A percentile compares a stretch with the other conserved stretches of the same genome.
Evolutionary conservation across 1,140 invertebrate species (phyloP).

Genomic region (Pseudomyrmex sp.): DNA sequence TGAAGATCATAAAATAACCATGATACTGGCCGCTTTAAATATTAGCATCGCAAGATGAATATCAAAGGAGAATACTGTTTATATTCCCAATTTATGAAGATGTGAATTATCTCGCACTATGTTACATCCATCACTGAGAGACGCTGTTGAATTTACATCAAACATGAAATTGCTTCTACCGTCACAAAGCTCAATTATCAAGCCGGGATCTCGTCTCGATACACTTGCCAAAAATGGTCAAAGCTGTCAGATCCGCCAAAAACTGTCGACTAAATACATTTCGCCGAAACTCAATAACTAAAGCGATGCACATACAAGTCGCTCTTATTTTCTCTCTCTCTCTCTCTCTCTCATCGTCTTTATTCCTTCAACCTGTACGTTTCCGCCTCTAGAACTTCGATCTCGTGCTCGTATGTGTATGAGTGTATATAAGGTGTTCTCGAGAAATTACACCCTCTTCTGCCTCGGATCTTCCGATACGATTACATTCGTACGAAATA

Average conservation of each 20-base stretch:
- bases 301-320: slow-evolving; percentile 26
- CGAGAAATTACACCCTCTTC: neutral
- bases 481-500: neutral
- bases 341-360: slow-evolving; percentile 24
- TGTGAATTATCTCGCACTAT: neutral
- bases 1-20: slow-evolving; percentile 15
- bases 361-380: slow-evolving; percentile 57
- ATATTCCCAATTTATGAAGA: slow-evolving; percentile 18
- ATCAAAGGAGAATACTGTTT: slow-evolving; percentile 12
- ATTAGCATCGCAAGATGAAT: slow-evolving; percentile 16
- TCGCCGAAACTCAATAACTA: slow-evolving; percentile 77
- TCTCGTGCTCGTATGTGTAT: slow-evolving; percentile 37
- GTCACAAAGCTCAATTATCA: slow-evolving; percentile 22
- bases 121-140: neutral
- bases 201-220: neutral
- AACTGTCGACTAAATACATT: slow-evolving; percentile 79
- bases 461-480: no score
- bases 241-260: slow-evolving; percentile 23
- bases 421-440: slow-evolving; percentile 16
- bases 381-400: slow-evolving; percentile 63
- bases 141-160: slow-evolving; percentile 27
- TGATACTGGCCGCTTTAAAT: neutral
- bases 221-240: slow-evolving; percentile 29
- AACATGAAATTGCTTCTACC: slow-evolving; percentile 27
- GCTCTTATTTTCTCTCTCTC: neutral